A percentile compares a stretch with the other conserved stretches of the same genome.
phyloP scores from a whole-genome alignment of 2,113 vertebrate species.

The Balaenoptera acutorostrata region DNA sequence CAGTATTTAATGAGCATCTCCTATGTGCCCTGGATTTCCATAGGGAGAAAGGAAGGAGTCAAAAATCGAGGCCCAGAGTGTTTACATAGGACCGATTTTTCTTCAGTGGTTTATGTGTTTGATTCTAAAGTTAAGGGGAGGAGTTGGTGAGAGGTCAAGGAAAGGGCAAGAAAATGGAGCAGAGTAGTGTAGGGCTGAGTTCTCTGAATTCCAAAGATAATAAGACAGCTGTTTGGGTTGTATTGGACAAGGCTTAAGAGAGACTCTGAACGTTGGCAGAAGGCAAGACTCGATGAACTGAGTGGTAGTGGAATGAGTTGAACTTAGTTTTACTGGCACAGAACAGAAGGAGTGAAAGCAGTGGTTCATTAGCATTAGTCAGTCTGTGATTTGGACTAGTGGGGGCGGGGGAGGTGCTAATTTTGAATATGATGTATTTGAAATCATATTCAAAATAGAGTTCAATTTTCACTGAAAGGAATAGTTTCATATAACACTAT shows the following conservation, averaged over 20 bases:
- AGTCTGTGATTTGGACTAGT: not conserved
- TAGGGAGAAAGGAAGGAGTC: not conserved
- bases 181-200: not conserved
- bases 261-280: not conserved
- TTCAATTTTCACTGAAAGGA: not conserved
- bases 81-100: not conserved
- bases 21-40: not conserved
- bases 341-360: not conserved
- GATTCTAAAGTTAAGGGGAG: not conserved
- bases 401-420: not conserved
- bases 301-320: not conserved
- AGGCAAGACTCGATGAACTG: not conserved
- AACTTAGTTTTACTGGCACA: not conserved
- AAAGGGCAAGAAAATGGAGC: not conserved
- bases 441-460: not conserved
- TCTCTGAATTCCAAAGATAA: not conserved
- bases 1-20: not conserved
- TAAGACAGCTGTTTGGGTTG: not conserved
- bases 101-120: not conserved
- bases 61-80: not conserved
- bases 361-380: not conserved
- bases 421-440: conserved; percentile 17
- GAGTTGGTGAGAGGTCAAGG: not conserved
- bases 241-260: not conserved
- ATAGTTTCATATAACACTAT: not conserved